Percentiles rank a stretch among this genome's conserved stretches.
phyloP scores from a whole-genome alignment of 1,140 invertebrate species.

The Trichonephila inaurata region DNA sequence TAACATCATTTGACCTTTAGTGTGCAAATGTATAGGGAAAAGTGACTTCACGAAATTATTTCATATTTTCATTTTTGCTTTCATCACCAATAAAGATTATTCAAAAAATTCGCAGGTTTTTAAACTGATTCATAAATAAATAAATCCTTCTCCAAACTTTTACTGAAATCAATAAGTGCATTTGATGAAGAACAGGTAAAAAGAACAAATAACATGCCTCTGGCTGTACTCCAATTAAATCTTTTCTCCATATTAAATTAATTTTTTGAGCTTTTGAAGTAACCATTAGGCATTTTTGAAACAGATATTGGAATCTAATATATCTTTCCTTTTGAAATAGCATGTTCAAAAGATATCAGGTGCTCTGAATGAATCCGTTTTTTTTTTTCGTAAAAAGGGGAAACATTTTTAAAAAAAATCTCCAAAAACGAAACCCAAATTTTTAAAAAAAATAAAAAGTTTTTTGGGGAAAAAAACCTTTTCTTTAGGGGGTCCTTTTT shows the following conservation, averaged over 20 bases:
- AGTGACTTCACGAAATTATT: no score
- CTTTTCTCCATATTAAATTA: not conserved
- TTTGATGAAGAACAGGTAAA: no score
- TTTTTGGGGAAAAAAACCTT: not conserved
- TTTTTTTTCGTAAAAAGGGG: not conserved
- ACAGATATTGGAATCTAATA: conserved; percentile 7
- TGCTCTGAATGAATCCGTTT: not conserved
- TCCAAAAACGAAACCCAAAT: not conserved
- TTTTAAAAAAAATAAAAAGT: not conserved
- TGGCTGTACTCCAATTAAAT: not conserved
- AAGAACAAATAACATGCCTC: not conserved
- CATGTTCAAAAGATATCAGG: not conserved
- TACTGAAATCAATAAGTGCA: no score
- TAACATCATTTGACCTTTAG: no score
- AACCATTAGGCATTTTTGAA: not conserved
- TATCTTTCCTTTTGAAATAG: not conserved
- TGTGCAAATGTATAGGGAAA: no score
- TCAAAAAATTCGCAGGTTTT: no score
- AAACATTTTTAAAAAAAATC: not conserved
- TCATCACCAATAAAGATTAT: no score
- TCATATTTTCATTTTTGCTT: no score
- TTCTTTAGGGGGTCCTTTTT: not conserved
- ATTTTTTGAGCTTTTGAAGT: not conserved
- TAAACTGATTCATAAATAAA: no score
- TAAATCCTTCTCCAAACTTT: no score